Base-by-base conservation (phyloP, 2,113 vertebrate species). In the Rostratula benghalensis region DNA sequence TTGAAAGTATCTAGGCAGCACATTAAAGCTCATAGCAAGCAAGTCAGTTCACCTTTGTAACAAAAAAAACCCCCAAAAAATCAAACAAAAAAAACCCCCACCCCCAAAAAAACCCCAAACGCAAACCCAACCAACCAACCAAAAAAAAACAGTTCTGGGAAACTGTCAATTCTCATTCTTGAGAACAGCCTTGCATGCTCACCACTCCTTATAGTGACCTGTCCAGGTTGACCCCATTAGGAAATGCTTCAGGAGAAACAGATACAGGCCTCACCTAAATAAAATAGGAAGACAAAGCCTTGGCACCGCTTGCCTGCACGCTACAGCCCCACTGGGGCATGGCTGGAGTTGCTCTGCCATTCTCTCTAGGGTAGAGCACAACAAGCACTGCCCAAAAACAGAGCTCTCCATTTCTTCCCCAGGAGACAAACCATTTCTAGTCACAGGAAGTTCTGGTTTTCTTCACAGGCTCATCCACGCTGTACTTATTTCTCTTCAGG, bases 301-400 rank as follows among this genome's bases (percentile, higher is more conserved):
- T 39, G 50, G 33, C 23, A 12, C 37, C 3, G 2, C 50, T n/a
- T 14, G 7, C 60, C 27, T 9, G 33, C 4, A 1, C 7, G 8
- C 33, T 16, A 6, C 20, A 8, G 35, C 45, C 56, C 37, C 2
- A 1, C 33, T 7, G 13, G 14, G 27, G 7, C 48, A 35, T 1
- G 1, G 50, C 13, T 14, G 31, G 57, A 7, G 9, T 5, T 20
- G 22, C 21, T 5, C 68, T 41, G 73, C 19, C 11, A 0, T 31
- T 30, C 39, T 48, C 35, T 10, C 69, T 3, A 11, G 33, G 17
- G 10, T 4, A 9, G 5, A 57, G 27, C 30, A 33, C 0, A 0
- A 50, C 0, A 0, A 63, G 20, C 33, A 7, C 23, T 11, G 19
- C n/a, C 35, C 39, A 27, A 27, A 8, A 27, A 2, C 15, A 6